A percentile compares a stretch with the other conserved stretches of the same genome.
These are phyloP conservation scores for Calonectris borealis DNA, from an alignment of 2,113 vertebrate genomes.

Conservation along the genomic window DNA sequence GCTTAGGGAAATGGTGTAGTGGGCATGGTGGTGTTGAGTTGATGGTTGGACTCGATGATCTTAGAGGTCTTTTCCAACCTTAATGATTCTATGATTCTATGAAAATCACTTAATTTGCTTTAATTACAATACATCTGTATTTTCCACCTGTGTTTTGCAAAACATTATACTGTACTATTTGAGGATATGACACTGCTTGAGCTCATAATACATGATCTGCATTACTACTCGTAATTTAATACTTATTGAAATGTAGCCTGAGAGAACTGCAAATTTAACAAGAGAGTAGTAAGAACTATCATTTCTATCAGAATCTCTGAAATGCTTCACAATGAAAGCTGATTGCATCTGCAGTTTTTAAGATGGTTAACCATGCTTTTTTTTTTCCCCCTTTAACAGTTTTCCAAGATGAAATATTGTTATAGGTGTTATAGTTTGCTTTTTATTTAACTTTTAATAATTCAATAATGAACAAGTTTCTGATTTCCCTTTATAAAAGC, in stretches of 20 bases:
- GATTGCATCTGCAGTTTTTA: background rate
- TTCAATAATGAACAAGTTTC: background rate
- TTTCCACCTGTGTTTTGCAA: background rate
- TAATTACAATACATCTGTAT: background rate
- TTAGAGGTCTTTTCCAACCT: too few species aligned
- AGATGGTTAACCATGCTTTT: background rate
- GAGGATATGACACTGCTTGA: background rate
- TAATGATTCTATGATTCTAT: background rate
- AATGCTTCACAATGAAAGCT: background rate
- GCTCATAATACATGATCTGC: background rate
- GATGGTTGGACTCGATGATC: too few species aligned
- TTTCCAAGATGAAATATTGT: background rate
- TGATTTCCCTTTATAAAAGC: background rate
- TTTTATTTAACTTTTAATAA: background rate
- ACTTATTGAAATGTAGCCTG: background rate
- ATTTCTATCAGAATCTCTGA: background rate
- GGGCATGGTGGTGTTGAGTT: too few species aligned
- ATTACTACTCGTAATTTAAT: background rate
- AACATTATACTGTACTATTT: background rate
- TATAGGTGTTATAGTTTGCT: background rate
- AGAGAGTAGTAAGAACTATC: background rate
- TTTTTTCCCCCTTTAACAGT: background rate
- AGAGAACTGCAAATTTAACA: background rate
- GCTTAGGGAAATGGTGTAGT: too few species aligned
- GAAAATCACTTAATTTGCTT: background rate